Evolutionary conservation across 2,113 vertebrate species (phyloP).

Genomic region (Coturnix japonica): DNA sequence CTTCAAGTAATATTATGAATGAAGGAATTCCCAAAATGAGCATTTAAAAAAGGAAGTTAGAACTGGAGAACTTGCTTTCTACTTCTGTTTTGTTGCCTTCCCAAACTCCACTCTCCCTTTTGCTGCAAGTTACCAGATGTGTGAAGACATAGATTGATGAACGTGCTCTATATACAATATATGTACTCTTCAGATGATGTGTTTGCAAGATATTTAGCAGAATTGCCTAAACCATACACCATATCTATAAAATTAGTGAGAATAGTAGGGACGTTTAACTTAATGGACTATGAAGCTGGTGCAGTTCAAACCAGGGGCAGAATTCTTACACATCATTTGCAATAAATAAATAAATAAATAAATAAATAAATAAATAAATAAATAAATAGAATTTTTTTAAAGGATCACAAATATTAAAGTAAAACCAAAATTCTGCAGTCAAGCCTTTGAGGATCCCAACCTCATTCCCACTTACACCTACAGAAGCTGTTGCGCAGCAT

Average conservation of each 20-base stretch:
- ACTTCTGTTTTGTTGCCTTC: background rate
- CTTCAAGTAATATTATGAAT: background rate
- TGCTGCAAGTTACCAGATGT: background rate
- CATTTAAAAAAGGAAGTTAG: background rate
- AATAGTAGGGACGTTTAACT: background rate
- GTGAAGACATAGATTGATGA: background rate
- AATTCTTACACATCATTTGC: background rate
- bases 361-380: background rate
- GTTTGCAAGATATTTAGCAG: background rate
- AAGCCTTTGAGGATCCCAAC: background rate
- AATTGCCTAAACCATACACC: background rate
- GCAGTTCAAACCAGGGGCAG: background rate
- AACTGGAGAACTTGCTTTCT: background rate
- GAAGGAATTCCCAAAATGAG: background rate
- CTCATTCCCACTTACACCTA: background rate
- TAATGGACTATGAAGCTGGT: background rate
- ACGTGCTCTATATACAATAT: background rate
- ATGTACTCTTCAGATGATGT: background rate
- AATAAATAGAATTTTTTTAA: background rate
- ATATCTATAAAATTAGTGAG: background rate
- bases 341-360: background rate
- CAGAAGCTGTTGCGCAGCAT: background rate
- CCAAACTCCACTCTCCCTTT: background rate
- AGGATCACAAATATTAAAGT: background rate
- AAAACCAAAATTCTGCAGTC: background rate